Evolutionary conservation across 2,888 invertebrate genomes (phyloP), one percentile per base, ranked within the genome.

Genomic region (Alcis repandata): DNA sequence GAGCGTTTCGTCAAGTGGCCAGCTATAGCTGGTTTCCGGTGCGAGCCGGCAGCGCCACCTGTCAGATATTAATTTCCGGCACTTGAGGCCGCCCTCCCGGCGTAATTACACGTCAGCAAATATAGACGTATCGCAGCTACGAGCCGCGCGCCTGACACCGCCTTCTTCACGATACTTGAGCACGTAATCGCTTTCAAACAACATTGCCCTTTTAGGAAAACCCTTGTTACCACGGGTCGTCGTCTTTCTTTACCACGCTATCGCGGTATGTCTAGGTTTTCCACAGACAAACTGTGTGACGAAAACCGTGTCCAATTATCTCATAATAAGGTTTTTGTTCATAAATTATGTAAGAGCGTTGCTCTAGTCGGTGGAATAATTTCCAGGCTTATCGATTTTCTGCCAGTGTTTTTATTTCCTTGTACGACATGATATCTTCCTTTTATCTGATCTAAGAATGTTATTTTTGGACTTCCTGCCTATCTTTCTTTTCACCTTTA

Each of bases 61-160:
- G 86, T 80, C 85, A 82, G 82, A 86, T 87, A 87, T 88, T 90
- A 90, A 91, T 91, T 90, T 92, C 91, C 90, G 90, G 83, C 69
- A 79, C 84, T 85, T 80, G 83, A 82, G 79, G 76, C 73, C 76
- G 76, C 77, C 75, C 79, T 74, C 76, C 80, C 76, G 60, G 67
- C 74, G 79, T 81, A 83, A 88, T 86, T 85, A 82, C 79, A 76
- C 73, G 79, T 82, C 82, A 80, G 84, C 80, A 80, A 84, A 87
- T 81, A 83, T 80, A 80, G 77, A 79, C 77, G 73, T 79, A 79
- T 77, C 74, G 73, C 67, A 67, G 70, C 67, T 68, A 57, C 58
- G 49, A 63, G 45, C 40, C 59, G 51, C 64, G 67, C 56, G 54
- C 59, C 38, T 52, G 63, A 51, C 65, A 68, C 49, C 69, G 45